Base-by-base conservation (phyloP, 1,140 invertebrate genomes). In the Yoshiicerus persimilis region DNA sequence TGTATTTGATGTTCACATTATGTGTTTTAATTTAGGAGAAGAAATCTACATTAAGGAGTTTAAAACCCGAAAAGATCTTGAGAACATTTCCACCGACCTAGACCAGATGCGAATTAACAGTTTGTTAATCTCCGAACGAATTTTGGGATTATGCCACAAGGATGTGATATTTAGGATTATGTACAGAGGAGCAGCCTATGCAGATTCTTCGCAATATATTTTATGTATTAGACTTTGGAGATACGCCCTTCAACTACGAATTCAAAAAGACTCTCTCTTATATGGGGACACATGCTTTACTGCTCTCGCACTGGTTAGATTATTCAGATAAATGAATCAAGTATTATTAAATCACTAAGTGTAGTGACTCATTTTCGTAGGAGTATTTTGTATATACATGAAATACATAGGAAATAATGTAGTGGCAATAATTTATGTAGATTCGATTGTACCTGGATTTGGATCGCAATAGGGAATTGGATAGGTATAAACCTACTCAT, bases 151-250 rank as follows among this genome's bases (percentile, higher is more conserved):
- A 8, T 92, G 94, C 90, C 97, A 98, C 92, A 97, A 97, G 92
- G 96, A 98, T 92, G 96, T 96, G 87, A 94, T 97, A n/a, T 97
- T 96, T 88, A 66, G 90, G 84, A 91, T 91, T 25, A 91, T 91
- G 90, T 90, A 89, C 66, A 93, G 96, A 87, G 97, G 97, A 56
- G 97, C 97, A 5, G 95, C 96, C 0, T 98, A 97, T 93, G 97
- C 96, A 1, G 97, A 98, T 92, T 95, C 96, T 25, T 93, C 96
- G 88, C 95, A 96, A 88, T 96, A 97, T 92, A 96, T 97, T 91
- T 93, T 95, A 84, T 97, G 97, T 92, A 96, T 97, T 87, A 96
- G 97, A 92, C 93, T 98, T 23, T 98, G 97, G 97, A 93, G 94
- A 87, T 95, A 96, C 92, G 95, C 96, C 36, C 93, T 98, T 23